Percentiles rank a stretch among this genome's conserved stretches.
phyloP scores from a whole-genome alignment of 1,140 invertebrate species.

The silkworm (Bombyx mori) region DNA sequence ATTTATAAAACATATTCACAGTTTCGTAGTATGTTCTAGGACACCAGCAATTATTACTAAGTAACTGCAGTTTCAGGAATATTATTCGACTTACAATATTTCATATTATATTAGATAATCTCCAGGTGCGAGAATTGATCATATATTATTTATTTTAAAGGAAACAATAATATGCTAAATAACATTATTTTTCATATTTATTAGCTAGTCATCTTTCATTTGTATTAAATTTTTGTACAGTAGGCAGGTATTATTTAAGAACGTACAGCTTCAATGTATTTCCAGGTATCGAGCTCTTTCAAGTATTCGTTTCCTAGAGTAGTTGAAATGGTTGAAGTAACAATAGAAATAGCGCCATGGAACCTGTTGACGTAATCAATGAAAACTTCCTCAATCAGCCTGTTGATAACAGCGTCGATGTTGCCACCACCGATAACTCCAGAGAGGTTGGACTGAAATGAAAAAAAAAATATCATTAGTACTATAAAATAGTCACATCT shows the following conservation, averaged over 20 bases:
- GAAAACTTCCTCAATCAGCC: constrained; percentile 40
- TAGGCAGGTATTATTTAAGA: neutral
- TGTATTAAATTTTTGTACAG: neutral
- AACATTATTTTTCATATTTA: no score
- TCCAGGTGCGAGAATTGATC: no score
- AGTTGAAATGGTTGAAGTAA: constrained; percentile 13
- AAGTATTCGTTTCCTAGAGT: constrained; percentile 30
- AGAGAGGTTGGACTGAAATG: constrained; percentile 27
- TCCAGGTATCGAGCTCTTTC: constrained; percentile 39
- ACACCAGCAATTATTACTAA: no score
- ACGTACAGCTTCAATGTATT: constrained; percentile 24
- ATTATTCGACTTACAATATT: no score
- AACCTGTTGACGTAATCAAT: constrained; percentile 42
- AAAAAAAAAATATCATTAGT: neutral
- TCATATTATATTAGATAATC: no score
- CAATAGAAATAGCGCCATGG: constrained; percentile 28
- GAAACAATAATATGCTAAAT: no score
- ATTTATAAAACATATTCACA: no score
- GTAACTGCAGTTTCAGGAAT: no score
- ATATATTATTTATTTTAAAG: no score
- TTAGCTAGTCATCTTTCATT: no score
- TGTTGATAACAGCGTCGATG: constrained; percentile 52
- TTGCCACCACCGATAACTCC: constrained; percentile 51
- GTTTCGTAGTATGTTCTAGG: no score
- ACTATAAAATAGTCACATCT: no score